phyloP scores from a whole-genome alignment of 1,140 invertebrate genomes.

The Drosophila melanica region DNA sequence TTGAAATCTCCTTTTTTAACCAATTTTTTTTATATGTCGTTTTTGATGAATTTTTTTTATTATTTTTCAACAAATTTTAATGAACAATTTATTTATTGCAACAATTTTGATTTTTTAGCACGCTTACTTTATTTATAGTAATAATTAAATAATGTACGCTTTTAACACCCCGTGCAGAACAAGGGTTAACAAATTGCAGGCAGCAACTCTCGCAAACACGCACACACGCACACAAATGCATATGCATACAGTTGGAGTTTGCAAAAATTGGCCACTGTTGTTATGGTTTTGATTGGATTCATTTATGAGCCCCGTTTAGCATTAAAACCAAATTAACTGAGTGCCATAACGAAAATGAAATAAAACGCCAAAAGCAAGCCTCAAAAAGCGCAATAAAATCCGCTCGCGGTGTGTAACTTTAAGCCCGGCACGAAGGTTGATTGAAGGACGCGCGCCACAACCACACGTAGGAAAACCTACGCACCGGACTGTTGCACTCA shows the following conservation, averaged over 20 bases:
- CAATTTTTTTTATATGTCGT: too few species aligned
- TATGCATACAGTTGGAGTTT: not conserved
- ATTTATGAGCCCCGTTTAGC: conserved; percentile 22
- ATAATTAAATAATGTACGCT: not conserved
- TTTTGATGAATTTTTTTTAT: too few species aligned
- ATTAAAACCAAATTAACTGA: conserved; percentile 30
- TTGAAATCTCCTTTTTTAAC: too few species aligned
- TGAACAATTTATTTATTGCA: too few species aligned
- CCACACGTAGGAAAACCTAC: not conserved
- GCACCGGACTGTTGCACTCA: conserved; percentile 83
- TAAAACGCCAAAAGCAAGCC: conserved; percentile 5
- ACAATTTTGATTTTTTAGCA: too few species aligned
- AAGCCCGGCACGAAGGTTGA: conserved; percentile 53
- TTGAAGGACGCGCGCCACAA: conserved; percentile 41
- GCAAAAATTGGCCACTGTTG: conserved; percentile 26
- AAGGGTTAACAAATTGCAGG: conserved; percentile 16
- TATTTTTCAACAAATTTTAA: too few species aligned
- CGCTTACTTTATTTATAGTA: too few species aligned
- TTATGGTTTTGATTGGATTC: conserved; percentile 33
- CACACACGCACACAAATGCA: conserved; percentile 1
- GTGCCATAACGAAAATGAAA: conserved; percentile 19
- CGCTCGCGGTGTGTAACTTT: conserved; percentile 28
- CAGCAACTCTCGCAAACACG: not conserved
- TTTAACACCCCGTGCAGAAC: not conserved
- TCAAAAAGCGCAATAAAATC: conserved; percentile 19